Conservation (phyloP, 37 sponge, comb jelly and placozoan genomes). For the Ianthella basta region DNA sequence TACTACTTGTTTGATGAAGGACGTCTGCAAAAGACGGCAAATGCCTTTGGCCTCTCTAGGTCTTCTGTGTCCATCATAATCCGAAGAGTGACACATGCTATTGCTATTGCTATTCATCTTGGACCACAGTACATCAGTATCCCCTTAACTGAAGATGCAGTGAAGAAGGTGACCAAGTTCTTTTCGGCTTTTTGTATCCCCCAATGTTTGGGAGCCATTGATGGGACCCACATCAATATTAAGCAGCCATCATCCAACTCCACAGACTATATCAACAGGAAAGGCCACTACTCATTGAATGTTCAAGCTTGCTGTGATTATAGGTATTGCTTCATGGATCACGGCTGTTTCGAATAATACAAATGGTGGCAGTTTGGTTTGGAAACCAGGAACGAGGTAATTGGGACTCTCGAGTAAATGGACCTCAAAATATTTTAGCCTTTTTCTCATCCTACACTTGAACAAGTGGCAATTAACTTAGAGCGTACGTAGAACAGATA, state of each 20-base stretch:
- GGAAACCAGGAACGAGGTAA: too few species aligned
- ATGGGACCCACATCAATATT: constrained; percentile 48
- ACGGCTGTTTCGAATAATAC: too few species aligned
- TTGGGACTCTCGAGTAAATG: too few species aligned
- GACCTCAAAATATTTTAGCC: too few species aligned
- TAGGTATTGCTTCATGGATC: constrained; percentile 39
- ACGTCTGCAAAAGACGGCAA: constrained; percentile 39
- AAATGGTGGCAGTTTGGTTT: too few species aligned
- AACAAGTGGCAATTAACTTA: too few species aligned
- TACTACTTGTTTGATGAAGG: constrained; percentile 54
- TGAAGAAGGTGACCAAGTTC: constrained; percentile 24
- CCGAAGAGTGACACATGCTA: constrained; percentile 28
- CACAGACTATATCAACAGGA: constrained; percentile 47
- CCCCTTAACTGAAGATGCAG: constrained; percentile 33
- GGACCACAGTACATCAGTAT: constrained; percentile 32
- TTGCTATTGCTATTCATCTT: background rate
- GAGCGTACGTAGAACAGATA: too few species aligned
- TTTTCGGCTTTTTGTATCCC: background rate
- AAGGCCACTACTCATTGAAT: constrained; percentile 34
- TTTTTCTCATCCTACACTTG: too few species aligned
- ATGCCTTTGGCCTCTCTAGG: constrained; percentile 44
- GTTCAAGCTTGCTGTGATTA: constrained; percentile 48
- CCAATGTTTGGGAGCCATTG: constrained; percentile 51
- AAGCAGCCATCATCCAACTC: constrained; percentile 33
- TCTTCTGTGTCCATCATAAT: constrained; percentile 24